Base-by-base conservation (phyloP, 2,888 invertebrate species). In the Hemicrepidius hirtus region DNA sequence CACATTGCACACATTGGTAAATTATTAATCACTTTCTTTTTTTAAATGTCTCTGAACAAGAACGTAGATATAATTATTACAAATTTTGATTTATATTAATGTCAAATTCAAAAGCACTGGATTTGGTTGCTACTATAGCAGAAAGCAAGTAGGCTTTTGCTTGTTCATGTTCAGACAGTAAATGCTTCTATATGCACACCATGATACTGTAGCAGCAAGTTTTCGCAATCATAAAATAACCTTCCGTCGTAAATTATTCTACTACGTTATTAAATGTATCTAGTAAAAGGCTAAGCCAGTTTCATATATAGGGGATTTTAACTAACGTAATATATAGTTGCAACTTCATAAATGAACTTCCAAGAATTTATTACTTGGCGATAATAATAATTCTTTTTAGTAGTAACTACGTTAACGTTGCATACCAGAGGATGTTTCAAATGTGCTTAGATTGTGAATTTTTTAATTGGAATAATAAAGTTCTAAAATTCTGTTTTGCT, bases 271-370 rank as follows among this genome's bases (percentile, higher is more conserved):
- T 53, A 66, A 55, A 66, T 66, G 55, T 55, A 66, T 65, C 66
- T 66, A 55, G 41, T 66, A 55, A 66, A 66, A 55, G 53, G 35
- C 37, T 64, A 64, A 64, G 64, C 55, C 66, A 44, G 35, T 41
- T 55, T 55, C 66, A 41, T 53, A 55, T 66, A 57, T 55, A 55
- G 55, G 40, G 66, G 66, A 41, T 66, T 55, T 55, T 66, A 66
- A 53, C 53, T 53, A 66, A 66, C 40, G 53, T 66, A 57, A 66
- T 66, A 66, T 66, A 55, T 66, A 66, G 53, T 66, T 66, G 66
- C 66, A 66, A 66, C 53, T 66, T 66, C 66, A 41, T 66, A 66
- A 66, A 66, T 66, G 53, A 65, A 55, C 66, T 66, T 24, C n/a
- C 55, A 66, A 66, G 66, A 66, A 66, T 66, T 66, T 66, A 66